These are phyloP conservation scores for Callionymus lyra DNA, from an alignment of 2,113 vertebrate genomes.

Conservation along the genomic window DNA sequence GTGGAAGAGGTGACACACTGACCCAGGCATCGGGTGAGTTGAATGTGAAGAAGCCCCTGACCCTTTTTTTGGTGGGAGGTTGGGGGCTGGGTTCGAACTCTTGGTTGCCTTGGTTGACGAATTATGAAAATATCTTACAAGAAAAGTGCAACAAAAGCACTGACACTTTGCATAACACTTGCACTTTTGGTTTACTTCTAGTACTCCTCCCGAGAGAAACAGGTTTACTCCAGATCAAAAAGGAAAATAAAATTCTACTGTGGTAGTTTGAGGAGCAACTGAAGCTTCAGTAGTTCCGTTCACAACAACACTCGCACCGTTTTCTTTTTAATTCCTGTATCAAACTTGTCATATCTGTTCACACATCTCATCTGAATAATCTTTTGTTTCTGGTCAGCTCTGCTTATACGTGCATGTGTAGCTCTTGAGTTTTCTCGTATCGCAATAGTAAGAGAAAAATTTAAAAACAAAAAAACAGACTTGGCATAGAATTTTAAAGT, in stretches of 20 bases:
- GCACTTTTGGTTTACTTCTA: no score
- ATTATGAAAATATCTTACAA: no score
- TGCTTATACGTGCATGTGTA: slow-evolving; percentile 84
- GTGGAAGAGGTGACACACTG: slow-evolving; percentile 10
- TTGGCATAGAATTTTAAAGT: slow-evolving; percentile 61
- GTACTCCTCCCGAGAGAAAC: no score
- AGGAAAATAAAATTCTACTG: not conserved
- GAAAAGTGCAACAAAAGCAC: no score
- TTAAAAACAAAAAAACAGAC: slow-evolving; percentile 27
- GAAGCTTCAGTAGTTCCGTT: slow-evolving; percentile 1
- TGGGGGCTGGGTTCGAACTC: slow-evolving; percentile 24
- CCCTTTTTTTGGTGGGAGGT: slow-evolving; percentile 30
- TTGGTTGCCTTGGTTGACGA: slow-evolving; percentile 52
- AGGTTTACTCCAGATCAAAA: not conserved
- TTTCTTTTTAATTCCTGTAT: slow-evolving; percentile 11
- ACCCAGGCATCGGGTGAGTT: slow-evolving; percentile 7
- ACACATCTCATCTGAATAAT: slow-evolving; percentile 1
- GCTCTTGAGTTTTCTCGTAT: slow-evolving; percentile 65
- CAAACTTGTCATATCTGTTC: slow-evolving; percentile 3
- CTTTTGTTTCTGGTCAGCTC: slow-evolving; percentile 66
- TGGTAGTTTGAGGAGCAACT: not conserved
- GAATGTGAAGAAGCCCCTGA: slow-evolving; percentile 59
- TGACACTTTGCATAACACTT: no score
- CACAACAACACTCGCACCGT: not conserved
- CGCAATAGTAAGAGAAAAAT: slow-evolving; percentile 64